phyloP scores from a whole-genome alignment of 2,888 invertebrate species.

The Acanthosepion lycidas region DNA sequence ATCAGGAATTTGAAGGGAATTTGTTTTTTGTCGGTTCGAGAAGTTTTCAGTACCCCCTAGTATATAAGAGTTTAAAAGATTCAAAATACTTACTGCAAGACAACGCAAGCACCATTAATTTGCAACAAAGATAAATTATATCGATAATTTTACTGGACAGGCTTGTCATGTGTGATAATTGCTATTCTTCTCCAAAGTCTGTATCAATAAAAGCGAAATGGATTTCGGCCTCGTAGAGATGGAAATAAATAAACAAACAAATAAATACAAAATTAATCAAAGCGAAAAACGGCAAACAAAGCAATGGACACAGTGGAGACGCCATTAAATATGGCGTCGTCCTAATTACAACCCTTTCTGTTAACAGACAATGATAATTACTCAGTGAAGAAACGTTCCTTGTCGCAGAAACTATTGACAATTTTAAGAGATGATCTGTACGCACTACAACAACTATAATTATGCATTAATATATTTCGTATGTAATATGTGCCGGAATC shows the following conservation, averaged over 20 bases:
- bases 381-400: neutral
- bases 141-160: neutral
- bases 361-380: neutral
- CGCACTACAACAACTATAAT: no score
- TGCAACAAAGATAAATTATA: neutral
- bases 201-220: constrained; percentile 14
- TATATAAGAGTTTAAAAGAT: neutral
- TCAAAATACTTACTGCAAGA: neutral
- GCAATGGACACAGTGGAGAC: neutral
- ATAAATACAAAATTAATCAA: no score
- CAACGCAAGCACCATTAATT: neutral
- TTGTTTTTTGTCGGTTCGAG: no score
- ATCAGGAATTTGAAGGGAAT: no score
- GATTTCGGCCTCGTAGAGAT: neutral
- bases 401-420: no score
- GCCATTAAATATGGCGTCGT: constrained; percentile 16
- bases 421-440: no score
- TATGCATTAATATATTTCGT: no score
- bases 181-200: neutral
- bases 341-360: neutral
- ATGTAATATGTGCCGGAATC: no score
- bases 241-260: no score
- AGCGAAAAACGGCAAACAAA: neutral
- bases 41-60: no score
- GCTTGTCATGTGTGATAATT: neutral